Evolutionary conservation across 2,113 vertebrate species (phyloP).

Genomic region (Nymphicus hollandicus): DNA sequence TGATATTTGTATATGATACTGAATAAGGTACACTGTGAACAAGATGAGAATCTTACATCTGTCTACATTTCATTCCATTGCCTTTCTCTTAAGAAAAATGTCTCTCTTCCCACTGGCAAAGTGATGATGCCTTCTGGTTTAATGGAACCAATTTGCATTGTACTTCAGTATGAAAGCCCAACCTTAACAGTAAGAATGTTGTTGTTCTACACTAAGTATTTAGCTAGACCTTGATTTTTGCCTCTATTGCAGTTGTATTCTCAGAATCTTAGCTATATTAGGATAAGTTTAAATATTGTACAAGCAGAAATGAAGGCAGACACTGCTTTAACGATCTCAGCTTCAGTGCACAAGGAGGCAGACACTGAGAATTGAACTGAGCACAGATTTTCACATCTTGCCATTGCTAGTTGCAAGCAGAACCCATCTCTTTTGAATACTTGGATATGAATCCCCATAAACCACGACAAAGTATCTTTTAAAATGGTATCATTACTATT

Average conservation of each 20-base stretch:
- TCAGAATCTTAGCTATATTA: neutral
- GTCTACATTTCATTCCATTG: neutral
- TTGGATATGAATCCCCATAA: neutral
- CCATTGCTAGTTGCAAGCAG: neutral
- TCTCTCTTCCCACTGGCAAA: neutral
- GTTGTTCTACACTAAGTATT: neutral
- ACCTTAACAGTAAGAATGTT: neutral
- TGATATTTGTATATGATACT: neutral
- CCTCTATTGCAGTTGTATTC: neutral
- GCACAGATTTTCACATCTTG: neutral
- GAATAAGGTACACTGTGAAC: neutral
- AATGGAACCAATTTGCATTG: neutral
- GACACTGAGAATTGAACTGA: neutral
- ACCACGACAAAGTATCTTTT: neutral
- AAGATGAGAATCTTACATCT: neutral
- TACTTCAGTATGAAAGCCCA: neutral
- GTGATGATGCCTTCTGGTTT: neutral
- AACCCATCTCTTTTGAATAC: neutral
- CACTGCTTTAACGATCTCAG: neutral
- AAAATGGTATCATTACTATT: neutral
- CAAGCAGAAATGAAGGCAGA: neutral
- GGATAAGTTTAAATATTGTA: neutral
- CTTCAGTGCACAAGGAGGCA: neutral
- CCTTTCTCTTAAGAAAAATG: neutral
- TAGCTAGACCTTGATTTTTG: neutral